Evolutionary conservation across 2,113 vertebrate genomes (phyloP).

Genomic region (Mus spicilegus): DNA sequence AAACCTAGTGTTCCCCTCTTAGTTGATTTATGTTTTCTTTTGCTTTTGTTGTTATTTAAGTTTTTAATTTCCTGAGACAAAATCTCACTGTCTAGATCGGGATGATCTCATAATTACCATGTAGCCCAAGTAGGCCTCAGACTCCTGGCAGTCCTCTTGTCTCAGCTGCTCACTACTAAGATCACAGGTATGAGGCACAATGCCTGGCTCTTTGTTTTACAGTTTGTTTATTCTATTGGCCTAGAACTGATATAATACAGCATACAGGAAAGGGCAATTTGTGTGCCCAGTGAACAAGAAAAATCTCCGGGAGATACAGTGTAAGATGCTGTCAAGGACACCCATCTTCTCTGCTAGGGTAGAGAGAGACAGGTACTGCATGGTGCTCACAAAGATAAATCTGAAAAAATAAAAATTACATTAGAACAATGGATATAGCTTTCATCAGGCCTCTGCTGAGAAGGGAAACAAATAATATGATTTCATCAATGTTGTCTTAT

Average conservation of each 20-base stretch:
- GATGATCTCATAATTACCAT: not conserved
- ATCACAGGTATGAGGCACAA: not conserved
- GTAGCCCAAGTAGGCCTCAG: not conserved
- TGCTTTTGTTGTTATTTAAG: not conserved
- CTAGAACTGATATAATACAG: not conserved
- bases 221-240: slow-evolving; percentile 29
- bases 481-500: slow-evolving; percentile 71
- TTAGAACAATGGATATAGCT: slow-evolving; percentile 70
- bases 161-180: too few relatives aligned
- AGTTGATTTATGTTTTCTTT: not conserved
- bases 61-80: not conserved
- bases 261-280: not conserved
- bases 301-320: not conserved
- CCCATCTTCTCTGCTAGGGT: not conserved
- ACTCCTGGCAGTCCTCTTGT: not conserved
- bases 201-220: not conserved
- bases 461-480: slow-evolving; percentile 75
- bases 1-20: not conserved
- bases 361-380: slow-evolving; percentile 44
- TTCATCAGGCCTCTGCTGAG: slow-evolving; percentile 67
- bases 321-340: not conserved
- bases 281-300: not conserved
- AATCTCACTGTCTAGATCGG: not conserved
- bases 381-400: slow-evolving; percentile 71
- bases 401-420: slow-evolving; percentile 3